Conservation (phyloP, 2,888 invertebrate genomes). For the Sinhomidia bicolor region DNA sequence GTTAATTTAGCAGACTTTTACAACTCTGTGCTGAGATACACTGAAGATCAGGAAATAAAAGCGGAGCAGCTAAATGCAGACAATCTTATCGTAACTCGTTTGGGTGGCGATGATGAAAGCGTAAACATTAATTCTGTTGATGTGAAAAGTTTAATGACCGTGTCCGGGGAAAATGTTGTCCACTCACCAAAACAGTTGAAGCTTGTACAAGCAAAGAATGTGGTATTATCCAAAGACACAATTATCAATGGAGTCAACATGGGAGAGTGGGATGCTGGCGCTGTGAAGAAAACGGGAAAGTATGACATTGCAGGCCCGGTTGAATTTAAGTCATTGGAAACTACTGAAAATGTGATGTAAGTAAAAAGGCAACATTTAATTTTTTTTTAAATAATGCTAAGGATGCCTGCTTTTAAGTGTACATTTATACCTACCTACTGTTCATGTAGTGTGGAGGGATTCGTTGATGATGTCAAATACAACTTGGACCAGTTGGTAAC, state of each 20-base stretch:
- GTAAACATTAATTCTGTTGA: conserved; percentile 42
- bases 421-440: neutral
- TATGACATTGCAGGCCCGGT: conserved; percentile 31
- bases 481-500: conserved; percentile 50
- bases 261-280: conserved; percentile 66
- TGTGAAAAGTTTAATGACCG: conserved; percentile 62
- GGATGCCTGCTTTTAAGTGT: too few relatives aligned
- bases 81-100: neutral
- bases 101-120: neutral
- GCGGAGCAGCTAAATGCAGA: neutral
- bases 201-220: neutral
- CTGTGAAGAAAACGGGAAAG: conserved; percentile 24
- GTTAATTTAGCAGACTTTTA: conserved; percentile 62
- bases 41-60: conserved; percentile 43
- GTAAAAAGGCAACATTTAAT: neutral
- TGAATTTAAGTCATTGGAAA: conserved; percentile 19
- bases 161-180: conserved; percentile 68
- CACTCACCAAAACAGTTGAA: conserved; percentile 42
- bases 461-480: conserved; percentile 67
- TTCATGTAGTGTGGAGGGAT: conserved; percentile 66
- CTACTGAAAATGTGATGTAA: conserved; percentile 57
- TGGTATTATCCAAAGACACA: conserved; percentile 37
- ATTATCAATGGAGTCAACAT: conserved; percentile 70
- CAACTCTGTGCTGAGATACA: conserved; percentile 62
- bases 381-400: neutral